These are phyloP conservation scores for Ephialtes manifestator DNA, from an alignment of 2,888 invertebrate genomes.

Conservation along the genomic window DNA sequence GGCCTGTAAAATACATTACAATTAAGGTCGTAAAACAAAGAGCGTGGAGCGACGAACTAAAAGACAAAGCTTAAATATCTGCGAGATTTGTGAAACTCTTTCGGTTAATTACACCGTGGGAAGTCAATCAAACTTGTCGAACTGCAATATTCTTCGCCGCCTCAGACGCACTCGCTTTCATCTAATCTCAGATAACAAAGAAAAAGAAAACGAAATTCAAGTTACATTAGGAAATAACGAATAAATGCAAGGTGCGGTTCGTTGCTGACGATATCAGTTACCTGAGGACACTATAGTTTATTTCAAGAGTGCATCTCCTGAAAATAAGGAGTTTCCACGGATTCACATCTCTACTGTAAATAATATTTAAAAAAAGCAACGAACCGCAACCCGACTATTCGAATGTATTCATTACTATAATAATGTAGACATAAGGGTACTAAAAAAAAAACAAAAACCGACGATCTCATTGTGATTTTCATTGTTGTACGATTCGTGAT, in stretches of 20 bases:
- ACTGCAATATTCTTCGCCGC: constrained; percentile 16
- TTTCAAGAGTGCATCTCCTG: neutral
- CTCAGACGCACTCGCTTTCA: constrained; percentile 3
- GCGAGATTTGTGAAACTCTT: neutral
- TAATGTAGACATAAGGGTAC: constrained; percentile 77
- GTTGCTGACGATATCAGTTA: constrained; percentile 36
- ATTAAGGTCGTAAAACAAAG: constrained; percentile 6
- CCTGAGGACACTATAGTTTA: constrained; percentile 16
- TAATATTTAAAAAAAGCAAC: constrained; percentile 73
- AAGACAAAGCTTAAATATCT: neutral
- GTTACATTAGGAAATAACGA: constrained; percentile 36
- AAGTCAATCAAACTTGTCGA: constrained; percentile 3
- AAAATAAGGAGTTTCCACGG: constrained; percentile 17
- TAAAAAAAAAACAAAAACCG: constrained; percentile 70
- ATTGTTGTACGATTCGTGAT: constrained; percentile 74
- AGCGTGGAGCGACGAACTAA: neutral
- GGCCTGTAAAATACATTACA: constrained; percentile 45
- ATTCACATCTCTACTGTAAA: constrained; percentile 75
- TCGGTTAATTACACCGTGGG: constrained; percentile 11
- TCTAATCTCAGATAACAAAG: constrained; percentile 5
- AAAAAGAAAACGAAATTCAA: constrained; percentile 22
- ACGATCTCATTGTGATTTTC: constrained; percentile 82
- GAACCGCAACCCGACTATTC: constrained; percentile 75
- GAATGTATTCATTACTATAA: constrained; percentile 72
- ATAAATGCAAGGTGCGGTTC: constrained; percentile 26